phyloP scores from a whole-genome alignment of 2,797 vertebrate genomes.

The Xerus rutilus region DNA sequence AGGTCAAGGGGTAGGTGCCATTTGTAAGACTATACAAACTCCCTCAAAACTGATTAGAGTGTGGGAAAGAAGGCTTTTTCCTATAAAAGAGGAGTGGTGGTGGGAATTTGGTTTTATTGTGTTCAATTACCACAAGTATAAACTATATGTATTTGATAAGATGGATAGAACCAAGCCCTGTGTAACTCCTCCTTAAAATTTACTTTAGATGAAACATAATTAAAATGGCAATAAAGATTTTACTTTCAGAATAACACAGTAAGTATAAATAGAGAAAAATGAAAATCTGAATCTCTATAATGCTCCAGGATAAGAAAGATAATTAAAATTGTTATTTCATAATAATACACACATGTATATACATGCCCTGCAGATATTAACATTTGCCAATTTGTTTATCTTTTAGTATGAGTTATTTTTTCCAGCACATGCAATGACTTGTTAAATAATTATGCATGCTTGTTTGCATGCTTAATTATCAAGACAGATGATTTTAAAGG shows the following conservation, averaged over 20 bases:
- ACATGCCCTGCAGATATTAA: conserved; percentile 1
- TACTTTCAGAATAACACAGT: neutral
- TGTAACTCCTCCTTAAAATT: neutral
- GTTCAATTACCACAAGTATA: neutral
- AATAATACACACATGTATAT: neutral
- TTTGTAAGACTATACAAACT: neutral
- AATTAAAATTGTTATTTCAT: conserved; percentile 56
- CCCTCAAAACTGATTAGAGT: neutral
- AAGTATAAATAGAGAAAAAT: neutral
- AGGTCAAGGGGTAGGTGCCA: neutral
- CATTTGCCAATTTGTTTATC: conserved; percentile 15
- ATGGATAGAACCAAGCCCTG: neutral
- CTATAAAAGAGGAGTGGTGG: neutral
- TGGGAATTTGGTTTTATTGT: neutral
- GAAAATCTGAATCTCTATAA: neutral
- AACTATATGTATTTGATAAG: neutral
- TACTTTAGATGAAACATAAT: neutral
- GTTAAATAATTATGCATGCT: conserved; percentile 63
- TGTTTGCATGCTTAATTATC: conserved; percentile 69
- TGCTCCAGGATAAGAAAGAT: neutral
- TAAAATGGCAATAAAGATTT: neutral
- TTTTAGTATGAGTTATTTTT: conserved; percentile 62
- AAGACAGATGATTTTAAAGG: conserved; percentile 45
- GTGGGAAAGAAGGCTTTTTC: neutral
- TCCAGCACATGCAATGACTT: conserved; percentile 37